These are phyloP conservation scores for Epinotia brunnichana DNA, from an alignment of 2,888 invertebrate genomes.

Conservation along the genomic window DNA sequence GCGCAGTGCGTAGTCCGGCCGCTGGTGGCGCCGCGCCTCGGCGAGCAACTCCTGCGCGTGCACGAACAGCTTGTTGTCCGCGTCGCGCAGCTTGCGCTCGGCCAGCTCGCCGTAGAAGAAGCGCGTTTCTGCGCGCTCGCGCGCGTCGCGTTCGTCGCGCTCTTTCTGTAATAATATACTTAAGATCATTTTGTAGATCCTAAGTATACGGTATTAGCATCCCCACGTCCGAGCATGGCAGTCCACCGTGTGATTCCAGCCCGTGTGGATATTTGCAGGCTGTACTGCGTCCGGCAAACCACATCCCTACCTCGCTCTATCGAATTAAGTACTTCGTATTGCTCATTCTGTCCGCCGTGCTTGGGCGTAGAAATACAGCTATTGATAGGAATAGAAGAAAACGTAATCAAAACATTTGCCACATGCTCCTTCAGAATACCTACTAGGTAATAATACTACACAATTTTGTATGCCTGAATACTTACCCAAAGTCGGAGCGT, in stretches of 20 bases:
- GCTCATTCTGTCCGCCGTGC: no score
- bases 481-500: slow-evolving; percentile 78
- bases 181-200: background rate
- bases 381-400: no score
- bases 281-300: no score
- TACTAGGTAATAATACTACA: background rate
- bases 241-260: no score
- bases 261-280: no score
- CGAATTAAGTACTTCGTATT: no score
- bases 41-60: slow-evolving; percentile 76
- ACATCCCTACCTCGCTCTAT: no score
- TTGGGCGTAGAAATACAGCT: no score
- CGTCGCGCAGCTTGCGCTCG: slow-evolving; percentile 66
- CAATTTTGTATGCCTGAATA: background rate
- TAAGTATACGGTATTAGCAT: background rate
- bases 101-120: slow-evolving; percentile 74
- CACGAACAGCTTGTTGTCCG: slow-evolving; percentile 79
- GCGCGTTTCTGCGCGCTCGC: slow-evolving; percentile 62
- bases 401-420: no score
- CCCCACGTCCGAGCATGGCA: no score
- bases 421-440: no score
- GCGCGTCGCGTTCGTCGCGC: slow-evolving; percentile 65
- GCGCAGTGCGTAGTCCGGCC: slow-evolving; percentile 71
- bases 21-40: slow-evolving; percentile 68
- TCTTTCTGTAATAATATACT: slow-evolving; percentile 66